These are phyloP conservation scores for Coregonus suidteri DNA, from an alignment of 2,797 vertebrate species.

Conservation along the genomic window DNA sequence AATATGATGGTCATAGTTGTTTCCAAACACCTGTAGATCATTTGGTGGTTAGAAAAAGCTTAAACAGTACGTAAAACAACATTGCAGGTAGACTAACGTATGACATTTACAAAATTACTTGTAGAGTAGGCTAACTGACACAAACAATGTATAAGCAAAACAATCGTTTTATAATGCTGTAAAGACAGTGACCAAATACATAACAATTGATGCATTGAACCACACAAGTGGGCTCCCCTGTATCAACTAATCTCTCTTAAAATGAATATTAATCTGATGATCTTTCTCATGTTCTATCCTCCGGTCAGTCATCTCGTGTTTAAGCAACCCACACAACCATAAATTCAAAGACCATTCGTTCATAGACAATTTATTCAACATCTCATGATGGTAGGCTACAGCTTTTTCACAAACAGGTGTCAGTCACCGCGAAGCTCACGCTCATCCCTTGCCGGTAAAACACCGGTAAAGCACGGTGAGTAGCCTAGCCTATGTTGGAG, in stretches of 20 bases:
- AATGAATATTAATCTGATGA: not conserved
- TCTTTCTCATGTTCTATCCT: not conserved
- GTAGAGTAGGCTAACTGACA: not conserved
- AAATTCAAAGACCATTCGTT: not conserved
- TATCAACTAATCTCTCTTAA: not conserved
- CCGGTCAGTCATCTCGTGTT: not conserved
- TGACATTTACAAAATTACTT: not conserved
- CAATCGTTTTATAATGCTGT: not conserved
- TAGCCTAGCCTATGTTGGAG: slow-evolving; percentile 54
- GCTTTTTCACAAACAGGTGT: slow-evolving; percentile 62
- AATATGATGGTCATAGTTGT: not conserved
- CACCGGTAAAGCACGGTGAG: slow-evolving; percentile 60
- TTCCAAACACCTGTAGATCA: slow-evolving; percentile 2
- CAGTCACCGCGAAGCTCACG: slow-evolving; percentile 59
- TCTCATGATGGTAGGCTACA: not conserved
- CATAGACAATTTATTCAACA: not conserved
- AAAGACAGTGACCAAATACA: not conserved
- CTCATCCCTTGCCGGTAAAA: slow-evolving; percentile 78
- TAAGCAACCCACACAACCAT: not conserved
- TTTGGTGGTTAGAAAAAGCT: not conserved
- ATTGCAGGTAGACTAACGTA: not conserved
- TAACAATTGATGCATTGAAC: not conserved
- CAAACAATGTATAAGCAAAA: not conserved
- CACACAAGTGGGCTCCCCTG: not conserved
- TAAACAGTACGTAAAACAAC: not conserved